phyloP scores from a whole-genome alignment of 2,888 invertebrate species.

The Idaea biselata region DNA sequence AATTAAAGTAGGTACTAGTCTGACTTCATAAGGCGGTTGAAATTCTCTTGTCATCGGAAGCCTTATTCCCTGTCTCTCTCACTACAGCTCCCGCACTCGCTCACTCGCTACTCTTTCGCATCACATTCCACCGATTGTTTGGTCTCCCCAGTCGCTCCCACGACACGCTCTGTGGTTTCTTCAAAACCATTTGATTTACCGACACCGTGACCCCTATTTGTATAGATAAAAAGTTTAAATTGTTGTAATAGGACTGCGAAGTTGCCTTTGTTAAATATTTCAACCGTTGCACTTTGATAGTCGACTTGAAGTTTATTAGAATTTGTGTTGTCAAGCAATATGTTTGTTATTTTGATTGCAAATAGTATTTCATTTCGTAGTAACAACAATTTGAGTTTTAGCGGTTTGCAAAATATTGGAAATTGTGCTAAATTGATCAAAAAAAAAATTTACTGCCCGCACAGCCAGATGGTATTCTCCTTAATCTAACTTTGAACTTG shows the following conservation, averaged over 20 bases:
- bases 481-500: not conserved
- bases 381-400: not conserved
- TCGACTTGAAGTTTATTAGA: slow-evolving; percentile 18
- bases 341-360: slow-evolving; percentile 6
- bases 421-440: too few species aligned
- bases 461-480: not conserved
- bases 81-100: slow-evolving; percentile 33
- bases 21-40: not conserved
- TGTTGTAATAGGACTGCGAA: slow-evolving; percentile 10
- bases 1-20: not conserved
- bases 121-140: slow-evolving; percentile 71
- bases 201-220: slow-evolving; percentile 37
- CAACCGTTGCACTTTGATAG: slow-evolving; percentile 27
- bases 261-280: slow-evolving; percentile 21
- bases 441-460: not conserved
- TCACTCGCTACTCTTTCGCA: slow-evolving; percentile 43
- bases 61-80: slow-evolving; percentile 15
- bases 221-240: slow-evolving; percentile 30
- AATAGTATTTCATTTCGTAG: not conserved
- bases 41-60: slow-evolving; percentile 39
- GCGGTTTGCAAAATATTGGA: not conserved
- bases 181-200: slow-evolving; percentile 30
- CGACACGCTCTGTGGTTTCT: slow-evolving; percentile 54
- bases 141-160: slow-evolving; percentile 64
- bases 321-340: slow-evolving; percentile 17